A percentile compares a stretch with the other conserved stretches of the same genome.
Evolutionary conservation across 2,888 invertebrate genomes (phyloP).

Genomic region (Cryptocephalus moraei): DNA sequence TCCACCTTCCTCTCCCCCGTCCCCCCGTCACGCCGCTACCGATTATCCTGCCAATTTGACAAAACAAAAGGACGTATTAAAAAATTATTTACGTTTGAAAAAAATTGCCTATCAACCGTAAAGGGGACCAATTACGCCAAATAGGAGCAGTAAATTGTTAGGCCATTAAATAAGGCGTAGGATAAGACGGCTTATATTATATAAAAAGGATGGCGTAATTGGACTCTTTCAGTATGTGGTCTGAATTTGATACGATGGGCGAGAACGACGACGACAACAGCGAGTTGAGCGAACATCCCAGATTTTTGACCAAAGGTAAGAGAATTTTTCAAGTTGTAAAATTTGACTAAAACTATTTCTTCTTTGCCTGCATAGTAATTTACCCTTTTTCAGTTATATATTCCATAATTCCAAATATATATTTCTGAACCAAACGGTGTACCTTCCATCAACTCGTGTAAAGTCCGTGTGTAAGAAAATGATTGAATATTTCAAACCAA

Average conservation of each 20-base stretch:
- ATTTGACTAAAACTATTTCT: no score
- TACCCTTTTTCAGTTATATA: neutral
- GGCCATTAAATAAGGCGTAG: conserved; percentile 8
- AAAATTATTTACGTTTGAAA: conserved; percentile 12
- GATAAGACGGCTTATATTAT: conserved; percentile 4
- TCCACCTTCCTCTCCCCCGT: neutral
- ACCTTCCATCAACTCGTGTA: no score
- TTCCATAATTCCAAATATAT: neutral
- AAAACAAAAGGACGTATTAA: conserved; percentile 14
- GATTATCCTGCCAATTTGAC: conserved; percentile 11
- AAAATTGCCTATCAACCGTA: conserved; percentile 12
- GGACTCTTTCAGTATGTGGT: conserved; percentile 13
- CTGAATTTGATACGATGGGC: conserved; percentile 38
- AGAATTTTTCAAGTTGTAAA: neutral
- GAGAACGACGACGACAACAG: conserved; percentile 71
- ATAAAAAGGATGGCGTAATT: conserved; percentile 16
- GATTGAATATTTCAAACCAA: no score
- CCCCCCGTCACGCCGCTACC: conserved; percentile 2
- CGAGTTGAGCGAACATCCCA: conserved; percentile 52
- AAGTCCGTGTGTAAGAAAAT: no score
- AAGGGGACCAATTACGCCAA: conserved; percentile 8
- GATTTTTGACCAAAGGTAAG: conserved; percentile 65
- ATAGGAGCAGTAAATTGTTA: conserved; percentile 16
- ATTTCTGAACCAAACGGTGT: no score
- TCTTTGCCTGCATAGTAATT: no score